Evolutionary conservation across 35 echinoderm and acorn worm genomes (phyloP).

Genomic region (Anneissia japonica): DNA sequence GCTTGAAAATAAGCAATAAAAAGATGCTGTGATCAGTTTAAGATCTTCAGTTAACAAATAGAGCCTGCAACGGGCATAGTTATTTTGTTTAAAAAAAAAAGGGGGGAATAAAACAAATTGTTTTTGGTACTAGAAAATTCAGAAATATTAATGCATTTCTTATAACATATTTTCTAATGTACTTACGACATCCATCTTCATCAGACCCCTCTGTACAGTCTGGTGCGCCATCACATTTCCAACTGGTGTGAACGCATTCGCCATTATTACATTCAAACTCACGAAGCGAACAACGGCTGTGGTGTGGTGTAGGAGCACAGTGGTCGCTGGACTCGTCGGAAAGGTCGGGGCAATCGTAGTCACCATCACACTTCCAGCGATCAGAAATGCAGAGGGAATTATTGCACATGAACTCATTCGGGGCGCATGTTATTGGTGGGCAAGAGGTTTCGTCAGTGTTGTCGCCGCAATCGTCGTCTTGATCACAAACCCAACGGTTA

Average conservation of each 20-base stretch:
- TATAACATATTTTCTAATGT: too few species aligned
- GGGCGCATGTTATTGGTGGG: not conserved
- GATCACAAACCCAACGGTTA: constrained; percentile 51
- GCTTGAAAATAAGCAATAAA: not conserved
- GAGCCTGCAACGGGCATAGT: too few species aligned
- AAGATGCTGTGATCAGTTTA: not conserved
- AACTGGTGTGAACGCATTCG: constrained; percentile 5
- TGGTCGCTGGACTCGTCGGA: constrained; percentile 10
- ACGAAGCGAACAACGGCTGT: constrained; percentile 13
- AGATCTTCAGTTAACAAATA: not conserved
- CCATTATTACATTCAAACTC: constrained; percentile 21
- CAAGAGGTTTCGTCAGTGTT: not conserved
- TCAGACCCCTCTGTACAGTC: constrained; percentile 29
- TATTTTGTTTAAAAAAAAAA: too few species aligned
- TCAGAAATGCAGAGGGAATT: constrained; percentile 9
- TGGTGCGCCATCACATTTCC: not conserved
- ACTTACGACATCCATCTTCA: constrained; percentile 13
- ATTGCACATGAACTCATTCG: not conserved
- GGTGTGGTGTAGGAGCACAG: not conserved
- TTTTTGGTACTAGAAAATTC: too few species aligned
- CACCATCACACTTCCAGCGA: constrained; percentile 34
- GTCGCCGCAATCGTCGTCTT: not conserved
- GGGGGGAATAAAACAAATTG: too few species aligned
- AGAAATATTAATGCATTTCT: too few species aligned
- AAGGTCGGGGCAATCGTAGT: constrained; percentile 15